Evolutionary conservation across 2,113 vertebrate species (phyloP), one percentile per base, ranked within the genome.

Genomic region (Nibea albiflora): DNA sequence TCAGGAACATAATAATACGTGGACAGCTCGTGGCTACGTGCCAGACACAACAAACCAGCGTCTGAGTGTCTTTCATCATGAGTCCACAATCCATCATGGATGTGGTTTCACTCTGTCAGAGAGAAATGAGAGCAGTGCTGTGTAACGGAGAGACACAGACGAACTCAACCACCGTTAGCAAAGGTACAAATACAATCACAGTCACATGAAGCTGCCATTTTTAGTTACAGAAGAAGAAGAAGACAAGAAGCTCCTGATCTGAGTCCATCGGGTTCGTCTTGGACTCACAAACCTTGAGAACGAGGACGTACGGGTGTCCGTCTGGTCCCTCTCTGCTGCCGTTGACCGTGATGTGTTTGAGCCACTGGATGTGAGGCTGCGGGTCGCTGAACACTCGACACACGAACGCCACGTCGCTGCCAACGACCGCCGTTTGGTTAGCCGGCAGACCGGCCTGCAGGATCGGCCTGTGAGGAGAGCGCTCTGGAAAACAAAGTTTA

Each of bases 311-410:
- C 1, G 97, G 96, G 80, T 94, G 85, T 77, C 97, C 97, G 68
- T 97, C 96, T 0, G 96, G 94, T 2, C 95, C 96, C 5, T 94
- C 94, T 80, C 94, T 95, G 94, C 96, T 98, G 90, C 97, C 97
- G 0, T 98, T 98, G 77, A 98, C 95, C 28, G 94, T 93, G 26
- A 97, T 96, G 93, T 98, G 97, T 89, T 97, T 97, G 58, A 98
- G 94, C 97, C 97, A 99, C 90, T 97, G 96, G 94, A 99, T 97
- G 92, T 97, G 97, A 54, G 97, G 97, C 92, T 97, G 97, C 0
- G 96, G 96, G 85, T 98, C 96, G 2, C 97, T 97, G 92, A 97
- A 98, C 56, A 99, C 97, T 15, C 97, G 96, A 85, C 97, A 99
- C 76, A 96, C 95, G 39, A 99, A 98, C 82, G 96, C 95, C 86